Percentiles rank a stretch among this genome's conserved stretches.
Evolutionary conservation across 2,113 vertebrate species (phyloP).

Genomic region (Cromileptes altivelis): DNA sequence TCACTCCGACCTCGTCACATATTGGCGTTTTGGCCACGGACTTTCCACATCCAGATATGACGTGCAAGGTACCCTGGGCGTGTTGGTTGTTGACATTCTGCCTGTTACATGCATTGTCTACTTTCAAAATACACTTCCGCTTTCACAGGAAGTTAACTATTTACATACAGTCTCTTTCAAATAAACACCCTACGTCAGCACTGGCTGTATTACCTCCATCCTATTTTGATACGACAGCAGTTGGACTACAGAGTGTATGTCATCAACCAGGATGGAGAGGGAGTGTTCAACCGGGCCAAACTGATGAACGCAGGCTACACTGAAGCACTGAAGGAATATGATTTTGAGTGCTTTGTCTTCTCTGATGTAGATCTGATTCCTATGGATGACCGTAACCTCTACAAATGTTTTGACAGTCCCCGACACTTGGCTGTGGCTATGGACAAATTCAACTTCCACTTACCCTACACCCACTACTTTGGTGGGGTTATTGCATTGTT

Average conservation of each 20-base stretch:
- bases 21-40: too few species aligned
- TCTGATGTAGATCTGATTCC: slow-evolving; percentile 95
- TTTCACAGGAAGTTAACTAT: too few species aligned
- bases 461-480: slow-evolving; percentile 92
- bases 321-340: slow-evolving; percentile 93
- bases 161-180: too few species aligned
- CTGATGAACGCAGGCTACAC: slow-evolving; percentile 91
- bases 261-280: slow-evolving; percentile 93
- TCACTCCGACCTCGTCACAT: too few species aligned
- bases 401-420: slow-evolving; percentile 91
- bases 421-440: slow-evolving; percentile 94
- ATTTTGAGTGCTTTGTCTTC: slow-evolving; percentile 95
- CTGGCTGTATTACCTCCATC: too few species aligned
- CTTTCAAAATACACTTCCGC: too few species aligned
- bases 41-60: too few species aligned
- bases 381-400: slow-evolving; percentile 92
- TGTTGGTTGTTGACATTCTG: too few species aligned
- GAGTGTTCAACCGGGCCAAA: slow-evolving; percentile 94
- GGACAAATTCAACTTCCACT: slow-evolving; percentile 94
- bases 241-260: slow-evolving; percentile 94
- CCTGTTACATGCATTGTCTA: too few species aligned
- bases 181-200: too few species aligned
- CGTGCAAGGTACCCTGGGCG: too few species aligned
- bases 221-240: too few species aligned
- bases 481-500: slow-evolving; percentile 93